Base-by-base conservation (phyloP, 1,140 invertebrate species). In the Lethrus apterus region DNA sequence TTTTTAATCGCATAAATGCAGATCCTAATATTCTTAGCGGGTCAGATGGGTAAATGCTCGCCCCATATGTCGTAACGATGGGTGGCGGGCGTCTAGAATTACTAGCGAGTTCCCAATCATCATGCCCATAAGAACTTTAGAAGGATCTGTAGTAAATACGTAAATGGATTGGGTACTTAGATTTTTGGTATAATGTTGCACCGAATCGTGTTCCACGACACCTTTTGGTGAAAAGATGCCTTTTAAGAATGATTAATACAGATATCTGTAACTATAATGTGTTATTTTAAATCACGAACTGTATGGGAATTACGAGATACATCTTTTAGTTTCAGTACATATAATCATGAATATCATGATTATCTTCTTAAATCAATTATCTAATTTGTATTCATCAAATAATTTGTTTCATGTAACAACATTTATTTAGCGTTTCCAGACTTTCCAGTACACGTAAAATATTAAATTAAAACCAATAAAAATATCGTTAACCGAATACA, bases 1-100 rank as follows among this genome's bases (percentile, higher is more conserved):
- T n/a, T n/a, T n/a, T n/a, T n/a, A n/a, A n/a, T n/a, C n/a, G n/a
- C n/a, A n/a, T n/a, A n/a, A n/a, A n/a, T n/a, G n/a, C n/a, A n/a
- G n/a, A n/a, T n/a, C n/a, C n/a, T n/a, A n/a, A n/a, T n/a, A n/a
- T n/a, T n/a, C n/a, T n/a, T n/a, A n/a, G n/a, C n/a, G n/a, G n/a
- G n/a, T n/a, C n/a, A n/a, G n/a, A n/a, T n/a, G n/a, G n/a, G n/a
- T n/a, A n/a, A n/a, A n/a, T n/a, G n/a, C n/a, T n/a, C n/a, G n/a
- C n/a, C n/a, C n/a, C n/a, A n/a, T n/a, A n/a, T n/a, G 23, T 35
- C 42, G 42, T 49, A 48, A 48, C 46, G 43, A 48, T 15, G 26
- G 38, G 47, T 11, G 44, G 47, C 35, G 33, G 47, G 33, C 47
- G 33, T 49, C 47, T 35, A 26, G 41, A 49, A 49, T 44, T 20